phyloP scores from a whole-genome alignment of 2,113 vertebrate genomes.

The Odobenus rosmarus region DNA sequence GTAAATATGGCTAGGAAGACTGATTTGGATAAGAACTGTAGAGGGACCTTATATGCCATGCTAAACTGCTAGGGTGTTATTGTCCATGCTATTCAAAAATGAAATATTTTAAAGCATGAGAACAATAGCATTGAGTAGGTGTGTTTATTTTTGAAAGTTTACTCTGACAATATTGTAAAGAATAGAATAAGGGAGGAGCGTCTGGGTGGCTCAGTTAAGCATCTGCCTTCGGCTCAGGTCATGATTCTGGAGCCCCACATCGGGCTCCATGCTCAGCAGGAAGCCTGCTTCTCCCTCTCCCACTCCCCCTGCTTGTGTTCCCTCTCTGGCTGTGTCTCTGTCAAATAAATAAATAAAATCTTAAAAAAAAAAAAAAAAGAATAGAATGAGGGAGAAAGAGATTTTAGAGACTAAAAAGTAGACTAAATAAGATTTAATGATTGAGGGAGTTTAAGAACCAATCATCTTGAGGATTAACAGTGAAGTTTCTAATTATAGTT shows the following conservation, averaged over 20 bases:
- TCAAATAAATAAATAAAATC: no score
- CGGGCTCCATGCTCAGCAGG: no score
- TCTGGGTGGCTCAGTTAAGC: no score
- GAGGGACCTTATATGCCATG: not conserved
- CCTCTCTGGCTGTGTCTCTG: no score
- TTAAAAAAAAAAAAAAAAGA: not conserved
- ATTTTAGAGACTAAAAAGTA: not conserved
- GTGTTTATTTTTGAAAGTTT: not conserved
- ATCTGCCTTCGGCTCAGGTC: no score
- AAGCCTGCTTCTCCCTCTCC: no score
- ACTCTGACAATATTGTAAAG: not conserved
- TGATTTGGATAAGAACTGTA: not conserved
- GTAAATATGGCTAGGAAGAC: not conserved
- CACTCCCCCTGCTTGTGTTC: no score
- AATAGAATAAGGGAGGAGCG: not conserved
- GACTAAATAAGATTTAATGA: not conserved
- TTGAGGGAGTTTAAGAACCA: not conserved
- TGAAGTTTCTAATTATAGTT: not conserved
- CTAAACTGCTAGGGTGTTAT: not conserved
- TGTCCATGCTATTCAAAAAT: not conserved
- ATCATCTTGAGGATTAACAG: not conserved
- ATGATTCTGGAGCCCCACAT: no score
- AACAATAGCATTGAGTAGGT: not conserved
- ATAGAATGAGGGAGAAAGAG: not conserved
- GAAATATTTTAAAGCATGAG: not conserved